A percentile compares a stretch with the other conserved stretches of the same genome.
Conservation (phyloP, 2,113 vertebrate species). For the Murina feae region DNA sequence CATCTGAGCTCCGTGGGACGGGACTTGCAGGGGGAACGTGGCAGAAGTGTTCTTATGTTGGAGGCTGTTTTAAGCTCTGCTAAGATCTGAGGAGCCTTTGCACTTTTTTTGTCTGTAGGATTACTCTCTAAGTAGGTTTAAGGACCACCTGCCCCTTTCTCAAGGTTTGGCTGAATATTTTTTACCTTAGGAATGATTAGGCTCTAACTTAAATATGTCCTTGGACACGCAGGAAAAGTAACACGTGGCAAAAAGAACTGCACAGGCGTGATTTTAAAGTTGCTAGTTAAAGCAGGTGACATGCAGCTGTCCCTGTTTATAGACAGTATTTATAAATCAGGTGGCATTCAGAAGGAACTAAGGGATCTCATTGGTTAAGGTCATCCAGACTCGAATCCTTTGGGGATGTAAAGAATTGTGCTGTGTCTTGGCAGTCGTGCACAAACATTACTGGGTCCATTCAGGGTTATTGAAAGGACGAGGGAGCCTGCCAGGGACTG, state of each 20-base stretch:
- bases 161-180: constrained; percentile 45
- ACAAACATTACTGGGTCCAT: background rate
- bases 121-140: constrained; percentile 9
- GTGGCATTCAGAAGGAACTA: background rate
- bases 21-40: constrained; percentile 37
- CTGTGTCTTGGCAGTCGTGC: background rate
- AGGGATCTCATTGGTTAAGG: background rate
- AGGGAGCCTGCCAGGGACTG: background rate
- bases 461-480: background rate
- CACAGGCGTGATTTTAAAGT: constrained; percentile 1
- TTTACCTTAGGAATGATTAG: constrained; percentile 22
- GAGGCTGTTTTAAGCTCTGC: constrained; percentile 30
- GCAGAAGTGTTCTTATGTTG: constrained; percentile 12
- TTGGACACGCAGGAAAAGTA: constrained; percentile 1
- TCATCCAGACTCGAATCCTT: background rate
- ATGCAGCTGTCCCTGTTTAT: background rate
- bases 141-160: constrained; percentile 30
- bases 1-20: background rate
- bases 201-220: constrained; percentile 33
- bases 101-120: constrained; percentile 50
- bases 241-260: background rate
- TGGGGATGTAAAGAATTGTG: background rate
- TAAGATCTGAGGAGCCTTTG: constrained; percentile 18
- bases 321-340: constrained; percentile 10
- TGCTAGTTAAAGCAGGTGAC: background rate